phyloP scores from a whole-genome alignment of 53 echinoderm and acorn worm genomes.

The Antedon mediterranea region DNA sequence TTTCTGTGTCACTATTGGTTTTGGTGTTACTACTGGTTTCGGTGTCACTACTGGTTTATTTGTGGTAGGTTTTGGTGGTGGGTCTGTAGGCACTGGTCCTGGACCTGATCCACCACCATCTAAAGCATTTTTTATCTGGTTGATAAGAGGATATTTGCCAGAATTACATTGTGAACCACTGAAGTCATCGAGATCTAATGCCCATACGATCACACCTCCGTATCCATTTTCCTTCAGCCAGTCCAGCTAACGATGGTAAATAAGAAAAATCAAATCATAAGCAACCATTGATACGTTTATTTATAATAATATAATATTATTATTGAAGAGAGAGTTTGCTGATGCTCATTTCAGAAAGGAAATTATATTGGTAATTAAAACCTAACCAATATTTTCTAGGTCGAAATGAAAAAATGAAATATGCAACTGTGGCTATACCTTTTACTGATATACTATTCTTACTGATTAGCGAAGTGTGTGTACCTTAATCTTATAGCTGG shows the following conservation, averaged over 20 bases:
- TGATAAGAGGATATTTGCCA: background rate
- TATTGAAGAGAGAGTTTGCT: too few species aligned
- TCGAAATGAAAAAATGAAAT: too few species aligned
- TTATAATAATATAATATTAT: too few species aligned
- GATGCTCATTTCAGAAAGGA: too few species aligned
- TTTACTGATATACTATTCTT: too few species aligned
- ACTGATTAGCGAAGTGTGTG: background rate
- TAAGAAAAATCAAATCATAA: too few species aligned
- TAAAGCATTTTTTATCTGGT: background rate
- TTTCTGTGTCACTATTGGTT: background rate
- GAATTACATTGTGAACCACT: background rate
- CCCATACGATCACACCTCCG: background rate
- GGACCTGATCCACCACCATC: background rate
- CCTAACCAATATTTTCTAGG: too few species aligned
- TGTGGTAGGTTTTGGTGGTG: background rate
- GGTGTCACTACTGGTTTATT: background rate
- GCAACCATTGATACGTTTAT: too few species aligned
- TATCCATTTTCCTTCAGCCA: background rate
- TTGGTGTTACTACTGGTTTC: too few species aligned
- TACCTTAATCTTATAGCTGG: constrained; percentile 2
- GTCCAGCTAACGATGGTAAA: background rate
- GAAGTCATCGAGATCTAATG: background rate
- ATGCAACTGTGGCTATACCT: too few species aligned
- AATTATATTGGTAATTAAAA: too few species aligned
- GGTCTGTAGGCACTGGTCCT: background rate